Base-by-base conservation (phyloP, 2,797 vertebrate species). In the Lutjanus campechanus region DNA sequence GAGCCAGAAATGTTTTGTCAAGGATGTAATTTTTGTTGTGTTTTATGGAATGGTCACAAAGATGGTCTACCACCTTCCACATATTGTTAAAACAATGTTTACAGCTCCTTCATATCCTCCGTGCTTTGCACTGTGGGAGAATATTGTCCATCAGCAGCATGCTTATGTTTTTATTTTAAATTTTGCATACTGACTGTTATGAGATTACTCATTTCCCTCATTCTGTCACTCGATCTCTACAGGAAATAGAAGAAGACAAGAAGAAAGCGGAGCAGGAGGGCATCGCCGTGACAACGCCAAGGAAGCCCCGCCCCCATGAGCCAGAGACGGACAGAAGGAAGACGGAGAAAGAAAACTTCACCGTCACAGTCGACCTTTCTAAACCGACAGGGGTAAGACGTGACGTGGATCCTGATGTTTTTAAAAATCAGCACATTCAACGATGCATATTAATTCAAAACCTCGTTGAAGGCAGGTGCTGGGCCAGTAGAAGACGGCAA, bases 161-260 rank as follows among this genome's bases (percentile, higher is more conserved):
- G 2, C n/a, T 62, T 7, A 44, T 44, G 11, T 44, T 44, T 44
- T 11, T 44, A 10, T 50, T 55, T 55, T 15, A 22, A 22, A n/a
- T 53, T 53, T 11, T n/a, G 1, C 56, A 7, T n/a, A n/a, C 11
- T 3, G 17, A n/a, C 36, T 60, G 17, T 41, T 19, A 10, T 11
- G 51, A n/a, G 51, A 53, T 3, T 36, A 20, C 20, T 11, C 4
- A 36, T 4, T 36, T 36, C 1, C 15, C 20, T 70, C 0, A 16
- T 9, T 58, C 13, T 20, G 6, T 47, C 19, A 0, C 22, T 54
- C 5, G 0, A 47, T 40, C 22, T 53, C 20, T 43, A 81, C 82
- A 98, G 97, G 97, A 98, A 96, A 98, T 98, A 4, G 96, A 98
- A 65, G 97, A 97, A 76, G 97, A 98, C 82, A 97, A 97, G 55